Evolutionary conservation across 2,113 vertebrate genomes (phyloP), one percentile per base, ranked within the genome.

Genomic region (Ictalurus furcatus): DNA sequence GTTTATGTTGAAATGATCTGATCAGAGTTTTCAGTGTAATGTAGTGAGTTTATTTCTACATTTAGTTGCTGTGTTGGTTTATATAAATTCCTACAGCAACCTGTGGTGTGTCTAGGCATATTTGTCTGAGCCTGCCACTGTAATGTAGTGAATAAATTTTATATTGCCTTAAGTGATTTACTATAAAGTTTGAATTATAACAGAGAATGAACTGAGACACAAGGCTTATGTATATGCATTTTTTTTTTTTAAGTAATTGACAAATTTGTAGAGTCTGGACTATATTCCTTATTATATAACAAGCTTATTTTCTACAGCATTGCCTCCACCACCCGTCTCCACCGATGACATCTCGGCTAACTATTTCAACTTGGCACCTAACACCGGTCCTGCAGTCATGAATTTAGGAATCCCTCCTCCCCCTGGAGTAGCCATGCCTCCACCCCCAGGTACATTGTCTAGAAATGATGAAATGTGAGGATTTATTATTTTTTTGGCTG

Each of bases 291-390:
- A 2, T 52, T 14, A 56, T 14, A 9, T 30, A 44, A 37, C 37
- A 28, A n/a, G 25, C 23, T 78, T 89, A 67, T 90, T 90, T 59
- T 92, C 21, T 40, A 85, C 85, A 97, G 97, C 95, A 89, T 94
- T 97, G 21, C 96, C 97, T 69, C 96, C 96, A 86, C 97, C 97
- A n/a, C 96, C 96, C 73, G 95, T 96, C 12, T 96, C 96, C 85
- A 97, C 97, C 90, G 97, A 97, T 71, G 97, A 96, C 78, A 91
- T 96, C 74, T 95, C 97, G 85, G 96, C 97, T 92, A 98, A 97
- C 91, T 97, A 97, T 91, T 97, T 97, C 93, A 97, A 97, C 92
- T 93, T 97, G 84, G 95, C 95, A 73, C 97, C 96, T 0, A 96
- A 95, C 88, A 95, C 95, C 40, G 96, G 96, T 86, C 94, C 97